Base-by-base conservation (phyloP, 2,797 vertebrate genomes). In the Rhinophrynus dorsalis region DNA sequence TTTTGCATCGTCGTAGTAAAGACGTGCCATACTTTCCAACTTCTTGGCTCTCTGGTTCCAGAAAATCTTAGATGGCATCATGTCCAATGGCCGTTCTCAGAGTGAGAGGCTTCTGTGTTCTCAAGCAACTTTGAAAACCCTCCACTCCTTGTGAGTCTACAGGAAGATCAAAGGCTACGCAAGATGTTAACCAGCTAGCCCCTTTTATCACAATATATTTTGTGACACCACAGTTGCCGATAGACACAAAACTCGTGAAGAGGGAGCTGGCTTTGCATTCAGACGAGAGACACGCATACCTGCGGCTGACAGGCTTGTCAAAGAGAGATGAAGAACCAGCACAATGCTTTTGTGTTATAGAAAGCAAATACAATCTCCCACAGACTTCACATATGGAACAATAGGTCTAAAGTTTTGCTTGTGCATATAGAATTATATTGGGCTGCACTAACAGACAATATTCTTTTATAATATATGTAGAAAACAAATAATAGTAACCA, bases 171-270 rank as follows among this genome's bases (percentile, higher is more conserved):
- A 65, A 54, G 54, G 45, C 33, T 9, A 8, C 1, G 61, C 54
- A 18, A 13, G 13, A 59, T 65, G 69, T 65, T 65, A 71, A 66
- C 69, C 54, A 66, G 44, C 51, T 65, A 15, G 21, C 32, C 11
- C 44, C 59, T 73, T 73, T 73, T 50, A 73, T 73, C 61, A 51
- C 38, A 7, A 66, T 65, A 65, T 65, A 51, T 48, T 45, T 65
- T 58, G 54, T 73, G 69, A 59, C 69, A 73, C 45, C 26, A 37
- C 44, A 30, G 52, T 56, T 64, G 69, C 60, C 23, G 30, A 44
- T 21, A 51, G 69, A 62, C 56, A 57, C 52, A 18, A 24, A 6
- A 35, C 60, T 65, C 52, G 35, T 48, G 21, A 29, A 59, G 61
- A 51, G 30, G 61, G 52, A 71, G 51, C 61, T 6, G 24, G 52